Percentiles rank a stretch among this genome's conserved stretches.
Evolutionary conservation across 2,888 invertebrate genomes (phyloP).

Genomic region (Apoderus coryli): DNA sequence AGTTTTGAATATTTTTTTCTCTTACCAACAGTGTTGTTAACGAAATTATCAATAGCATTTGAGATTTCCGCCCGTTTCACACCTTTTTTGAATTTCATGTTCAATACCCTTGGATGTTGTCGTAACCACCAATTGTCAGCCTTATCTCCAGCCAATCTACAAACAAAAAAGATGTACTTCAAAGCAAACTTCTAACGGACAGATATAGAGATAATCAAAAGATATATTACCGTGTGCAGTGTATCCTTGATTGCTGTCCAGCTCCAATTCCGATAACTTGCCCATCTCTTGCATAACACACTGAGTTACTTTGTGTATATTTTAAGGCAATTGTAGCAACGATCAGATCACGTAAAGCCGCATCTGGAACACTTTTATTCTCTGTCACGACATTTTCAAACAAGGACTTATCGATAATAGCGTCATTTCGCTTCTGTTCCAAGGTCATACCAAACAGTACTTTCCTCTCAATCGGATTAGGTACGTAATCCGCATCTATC

Average conservation of each 20-base stretch:
- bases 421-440: conserved; percentile 83
- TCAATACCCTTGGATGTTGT: conserved; percentile 73
- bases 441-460: conserved; percentile 72
- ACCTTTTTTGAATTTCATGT: conserved; percentile 72
- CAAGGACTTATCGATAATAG: conserved; percentile 56
- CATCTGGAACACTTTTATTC: conserved; percentile 50
- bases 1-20: too few relatives aligned
- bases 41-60: conserved; percentile 92
- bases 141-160: conserved; percentile 85
- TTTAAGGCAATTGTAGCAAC: conserved; percentile 94
- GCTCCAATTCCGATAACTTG: conserved; percentile 89
- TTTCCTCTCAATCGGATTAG: conserved; percentile 66
- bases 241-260: conserved; percentile 97
- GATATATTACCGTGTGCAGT: conserved; percentile 56
- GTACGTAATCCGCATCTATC: conserved; percentile 81
- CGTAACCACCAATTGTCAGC: conserved; percentile 97
- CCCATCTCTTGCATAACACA: conserved; percentile 89
- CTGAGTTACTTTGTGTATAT: conserved; percentile 97
- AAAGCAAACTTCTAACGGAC: background rate
- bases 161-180: background rate
- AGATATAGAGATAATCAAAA: background rate
- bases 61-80: conserved; percentile 84
- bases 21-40: conserved; percentile 76
- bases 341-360: conserved; percentile 75
- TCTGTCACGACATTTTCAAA: conserved; percentile 72